phyloP scores from a whole-genome alignment of 2,797 vertebrate species.

The Centropyge bicolor region DNA sequence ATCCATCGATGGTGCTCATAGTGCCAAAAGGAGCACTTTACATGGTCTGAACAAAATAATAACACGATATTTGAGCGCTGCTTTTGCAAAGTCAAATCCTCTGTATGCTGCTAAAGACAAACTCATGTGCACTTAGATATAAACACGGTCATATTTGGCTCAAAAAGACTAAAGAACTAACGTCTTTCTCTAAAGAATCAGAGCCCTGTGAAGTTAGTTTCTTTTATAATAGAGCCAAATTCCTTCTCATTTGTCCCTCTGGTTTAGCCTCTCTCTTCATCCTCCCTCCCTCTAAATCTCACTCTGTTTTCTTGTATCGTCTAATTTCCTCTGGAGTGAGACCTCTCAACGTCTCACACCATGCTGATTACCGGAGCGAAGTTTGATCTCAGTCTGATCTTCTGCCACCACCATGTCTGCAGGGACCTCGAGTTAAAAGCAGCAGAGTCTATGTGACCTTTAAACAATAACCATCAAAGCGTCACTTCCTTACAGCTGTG shows the following conservation, averaged over 20 bases:
- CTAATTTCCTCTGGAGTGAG: neutral
- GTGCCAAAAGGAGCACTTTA: too few relatives aligned
- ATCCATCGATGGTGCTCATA: too few relatives aligned
- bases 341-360: neutral
- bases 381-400: slow-evolving; percentile 46
- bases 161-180: neutral
- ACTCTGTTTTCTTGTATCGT: neutral
- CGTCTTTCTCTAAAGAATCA: neutral
- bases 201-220: neutral
- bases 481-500: slow-evolving; percentile 88
- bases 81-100: neutral
- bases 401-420: slow-evolving; percentile 4
- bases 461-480: slow-evolving; percentile 20
- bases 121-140: neutral
- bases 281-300: neutral
- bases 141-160: neutral
- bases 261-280: neutral
- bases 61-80: neutral
- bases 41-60: neutral
- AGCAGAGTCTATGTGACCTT: slow-evolving; percentile 12
- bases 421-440: slow-evolving; percentile 29
- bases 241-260: neutral
- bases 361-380: neutral
- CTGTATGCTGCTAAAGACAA: neutral
- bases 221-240: neutral